Evolutionary conservation across 1,140 invertebrate genomes (phyloP), one percentile per base, ranked within the genome.

Genomic region (Lepidostoma basale): DNA sequence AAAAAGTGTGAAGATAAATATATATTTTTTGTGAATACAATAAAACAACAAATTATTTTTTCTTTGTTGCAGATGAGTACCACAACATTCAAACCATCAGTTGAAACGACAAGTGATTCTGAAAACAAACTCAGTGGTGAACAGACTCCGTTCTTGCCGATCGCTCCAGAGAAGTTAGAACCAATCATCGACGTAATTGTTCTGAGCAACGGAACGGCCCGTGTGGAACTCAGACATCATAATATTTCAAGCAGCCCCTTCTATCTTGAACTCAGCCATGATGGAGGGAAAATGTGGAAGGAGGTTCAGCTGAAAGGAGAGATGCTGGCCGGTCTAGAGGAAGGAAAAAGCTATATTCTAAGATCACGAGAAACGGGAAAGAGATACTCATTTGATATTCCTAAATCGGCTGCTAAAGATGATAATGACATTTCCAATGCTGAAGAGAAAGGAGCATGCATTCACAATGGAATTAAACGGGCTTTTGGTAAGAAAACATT

Each of bases 281-380:
- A 83, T 64, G 79, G 78, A n/a, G 81, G 82, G 14, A 69, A 71
- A 28, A 73, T 76, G 6, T 83, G 76, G 54, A 74, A 74, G 62
- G 75, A 81, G 12, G 74, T 83, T 10, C 75, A 81, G 72, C 67
- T 83, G 8, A 78, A 76, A 66, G 74, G 76, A 0, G 79, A 80
- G 66, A 59, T 81, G 18, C 79, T 82, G 22, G 64, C 77, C 0
- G 78, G 81, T 64, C 62, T 83, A 8, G 76, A 81, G 72, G 78
- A 79, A 36, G 81, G 81, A 14, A 77, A 76, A 58, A 77, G 82
- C 69, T 83, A 82, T 69, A 74, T 83, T 30, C 70, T 83, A 16
- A 81, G 82, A 73, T 82, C 81, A 3, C 81, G 76, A 68, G 79
- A 83, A 69, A 82, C 81, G 6, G 80, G 77, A 14, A 82, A 78